Conservation (phyloP, 1,140 invertebrate genomes). For the Samia ricini region DNA sequence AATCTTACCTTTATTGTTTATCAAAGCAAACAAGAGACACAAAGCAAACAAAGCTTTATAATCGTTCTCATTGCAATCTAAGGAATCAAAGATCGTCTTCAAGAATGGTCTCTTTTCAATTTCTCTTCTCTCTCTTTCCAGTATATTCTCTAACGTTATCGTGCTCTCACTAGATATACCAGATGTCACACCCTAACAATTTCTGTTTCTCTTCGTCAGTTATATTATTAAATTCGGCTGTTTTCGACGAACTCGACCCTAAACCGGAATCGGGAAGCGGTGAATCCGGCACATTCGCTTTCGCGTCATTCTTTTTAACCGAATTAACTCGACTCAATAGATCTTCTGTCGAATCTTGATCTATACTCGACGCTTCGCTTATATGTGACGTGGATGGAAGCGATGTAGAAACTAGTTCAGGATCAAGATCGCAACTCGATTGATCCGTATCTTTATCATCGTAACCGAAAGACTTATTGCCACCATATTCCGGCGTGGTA, state of each 20-base stretch:
- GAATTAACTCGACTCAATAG: constrained; percentile 62
- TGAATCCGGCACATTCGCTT: constrained; percentile 71
- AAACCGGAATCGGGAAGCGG: constrained; percentile 72
- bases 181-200: constrained; percentile 77
- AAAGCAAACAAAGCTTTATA: constrained; percentile 95
- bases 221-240: constrained; percentile 82
- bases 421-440: constrained; percentile 74
- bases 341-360: constrained; percentile 76
- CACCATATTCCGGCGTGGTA: constrained; percentile 61
- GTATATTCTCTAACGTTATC: constrained; percentile 45
- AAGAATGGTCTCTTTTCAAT: constrained; percentile 88
- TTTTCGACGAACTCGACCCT: constrained; percentile 63
- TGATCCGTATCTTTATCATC: constrained; percentile 63
- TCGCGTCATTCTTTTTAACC: constrained; percentile 29
- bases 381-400: constrained; percentile 74
- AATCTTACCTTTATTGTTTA: constrained; percentile 92
- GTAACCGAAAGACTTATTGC: constrained; percentile 53
- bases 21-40: constrained; percentile 95
- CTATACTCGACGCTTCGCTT: constrained; percentile 71
- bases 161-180: constrained; percentile 41
- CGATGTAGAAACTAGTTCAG: constrained; percentile 71
- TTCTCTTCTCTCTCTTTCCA: constrained; percentile 68
- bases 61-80: constrained; percentile 94
- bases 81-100: constrained; percentile 90
- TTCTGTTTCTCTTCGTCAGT: constrained; percentile 96